These are phyloP conservation scores for Podarcis siculus DNA, from an alignment of 2,797 vertebrate genomes.

Conservation along the genomic window DNA sequence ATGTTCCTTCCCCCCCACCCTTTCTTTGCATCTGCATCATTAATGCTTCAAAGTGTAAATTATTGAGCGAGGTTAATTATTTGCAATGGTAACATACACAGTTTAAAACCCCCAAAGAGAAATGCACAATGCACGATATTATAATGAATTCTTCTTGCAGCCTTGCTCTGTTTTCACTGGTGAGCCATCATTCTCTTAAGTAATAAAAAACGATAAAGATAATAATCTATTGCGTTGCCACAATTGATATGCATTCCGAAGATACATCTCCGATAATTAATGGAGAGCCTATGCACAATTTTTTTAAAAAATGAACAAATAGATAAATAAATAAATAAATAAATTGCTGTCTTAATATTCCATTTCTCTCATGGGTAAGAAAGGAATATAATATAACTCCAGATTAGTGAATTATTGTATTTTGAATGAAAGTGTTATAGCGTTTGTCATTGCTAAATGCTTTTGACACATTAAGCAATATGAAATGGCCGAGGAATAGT, in stretches of 20 bases:
- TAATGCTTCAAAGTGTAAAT: conserved; percentile 73
- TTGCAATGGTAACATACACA: conserved; percentile 59
- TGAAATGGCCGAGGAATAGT: conserved; percentile 40
- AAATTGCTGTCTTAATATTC: conserved; percentile 28
- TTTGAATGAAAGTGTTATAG: conserved; percentile 47
- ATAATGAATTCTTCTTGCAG: conserved; percentile 60
- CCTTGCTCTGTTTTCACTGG: conserved; percentile 56
- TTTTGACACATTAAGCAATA: conserved; percentile 51
- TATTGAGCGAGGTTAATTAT: conserved; percentile 74
- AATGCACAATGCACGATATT: conserved; percentile 58
- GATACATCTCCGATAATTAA: conserved; percentile 38
- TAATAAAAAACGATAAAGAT: conserved; percentile 37
- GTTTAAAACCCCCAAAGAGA: conserved; percentile 58
- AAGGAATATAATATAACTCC: conserved; percentile 53
- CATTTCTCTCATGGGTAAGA: conserved; percentile 59
- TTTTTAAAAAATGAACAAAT: conserved; percentile 6
- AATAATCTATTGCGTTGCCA: conserved; percentile 29
- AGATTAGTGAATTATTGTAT: conserved; percentile 55
- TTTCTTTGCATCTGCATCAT: conserved; percentile 62
- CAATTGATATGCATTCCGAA: conserved; percentile 43
- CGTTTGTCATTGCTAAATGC: conserved; percentile 65
- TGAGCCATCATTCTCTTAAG: conserved; percentile 44
- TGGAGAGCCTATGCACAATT: conserved; percentile 41
- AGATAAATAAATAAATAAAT: neutral
- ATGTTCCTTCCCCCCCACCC: conserved; percentile 27